phyloP scores from a whole-genome alignment of 2,113 vertebrate genomes.

The Alectura lathami region DNA sequence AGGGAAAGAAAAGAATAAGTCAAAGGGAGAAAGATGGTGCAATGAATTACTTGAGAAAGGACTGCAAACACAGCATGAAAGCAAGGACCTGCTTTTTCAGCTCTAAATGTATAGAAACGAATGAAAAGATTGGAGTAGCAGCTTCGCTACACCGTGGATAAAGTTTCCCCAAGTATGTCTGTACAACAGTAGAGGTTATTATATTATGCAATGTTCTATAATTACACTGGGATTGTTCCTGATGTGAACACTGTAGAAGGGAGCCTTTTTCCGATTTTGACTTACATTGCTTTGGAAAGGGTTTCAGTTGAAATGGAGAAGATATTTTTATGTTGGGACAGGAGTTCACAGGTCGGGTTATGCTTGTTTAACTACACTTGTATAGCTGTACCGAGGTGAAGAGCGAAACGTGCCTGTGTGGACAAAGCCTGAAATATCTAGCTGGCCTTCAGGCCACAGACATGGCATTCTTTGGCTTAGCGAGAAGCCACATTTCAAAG shows the following conservation, averaged over 20 bases:
- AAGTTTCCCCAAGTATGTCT: neutral
- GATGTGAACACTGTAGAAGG: neutral
- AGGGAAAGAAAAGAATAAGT: neutral
- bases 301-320: neutral
- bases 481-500: slow-evolving; percentile 39
- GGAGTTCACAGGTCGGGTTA: neutral
- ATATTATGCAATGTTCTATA: neutral
- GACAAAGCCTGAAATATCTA: neutral
- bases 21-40: neutral
- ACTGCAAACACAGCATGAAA: neutral
- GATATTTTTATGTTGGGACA: neutral
- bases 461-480: neutral
- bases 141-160: neutral
- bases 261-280: neutral
- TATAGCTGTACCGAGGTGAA: neutral
- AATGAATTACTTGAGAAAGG: neutral
- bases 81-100: neutral
- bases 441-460: neutral
- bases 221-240: neutral
- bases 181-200: neutral
- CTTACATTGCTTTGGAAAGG: neutral
- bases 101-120: neutral
- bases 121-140: neutral
- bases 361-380: neutral
- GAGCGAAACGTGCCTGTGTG: neutral